phyloP scores from a whole-genome alignment of 2,113 vertebrate species.

The Leptobrachium leishanense region DNA sequence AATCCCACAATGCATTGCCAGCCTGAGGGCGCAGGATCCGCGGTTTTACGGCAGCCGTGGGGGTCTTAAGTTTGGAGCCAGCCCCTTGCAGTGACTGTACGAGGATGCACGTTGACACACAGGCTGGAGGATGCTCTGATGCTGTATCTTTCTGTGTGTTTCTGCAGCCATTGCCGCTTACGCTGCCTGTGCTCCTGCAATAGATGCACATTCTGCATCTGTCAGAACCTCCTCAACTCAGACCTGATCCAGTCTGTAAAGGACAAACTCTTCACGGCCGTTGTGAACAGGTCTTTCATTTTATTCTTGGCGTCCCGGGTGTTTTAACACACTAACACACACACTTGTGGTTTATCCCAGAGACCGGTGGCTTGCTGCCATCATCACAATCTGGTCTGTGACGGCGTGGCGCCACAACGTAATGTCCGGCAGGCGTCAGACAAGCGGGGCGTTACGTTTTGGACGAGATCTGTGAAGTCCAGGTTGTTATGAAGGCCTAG shows the following conservation, averaged over 20 bases:
- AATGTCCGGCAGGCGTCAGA: too few species aligned
- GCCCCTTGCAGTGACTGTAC: neutral
- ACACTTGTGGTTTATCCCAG: neutral
- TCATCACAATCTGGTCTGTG: too few species aligned
- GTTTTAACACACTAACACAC: conserved; percentile 58
- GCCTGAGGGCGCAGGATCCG: neutral
- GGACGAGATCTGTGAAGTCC: too few species aligned
- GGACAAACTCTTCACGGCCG: conserved; percentile 92
- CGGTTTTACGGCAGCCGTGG: neutral
- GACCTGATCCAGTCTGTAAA: conserved; percentile 96
- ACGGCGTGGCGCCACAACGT: too few species aligned
- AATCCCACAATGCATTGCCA: too few species aligned
- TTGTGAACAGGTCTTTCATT: conserved; percentile 93
- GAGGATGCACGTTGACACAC: neutral
- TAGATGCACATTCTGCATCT: conserved; percentile 98
- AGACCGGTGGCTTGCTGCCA: too few species aligned
- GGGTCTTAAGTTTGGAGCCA: neutral
- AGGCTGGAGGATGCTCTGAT: conserved; percentile 66
- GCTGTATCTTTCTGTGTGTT: conserved; percentile 82
- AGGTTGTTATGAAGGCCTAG: too few species aligned
- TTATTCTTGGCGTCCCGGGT: conserved; percentile 78
- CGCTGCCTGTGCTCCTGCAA: conserved; percentile 97
- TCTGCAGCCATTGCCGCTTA: conserved; percentile 93
- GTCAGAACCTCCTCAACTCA: conserved; percentile 98
- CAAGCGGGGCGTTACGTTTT: too few species aligned